phyloP scores from a whole-genome alignment of 2,113 vertebrate species.

The Actenoides lindsayi region DNA sequence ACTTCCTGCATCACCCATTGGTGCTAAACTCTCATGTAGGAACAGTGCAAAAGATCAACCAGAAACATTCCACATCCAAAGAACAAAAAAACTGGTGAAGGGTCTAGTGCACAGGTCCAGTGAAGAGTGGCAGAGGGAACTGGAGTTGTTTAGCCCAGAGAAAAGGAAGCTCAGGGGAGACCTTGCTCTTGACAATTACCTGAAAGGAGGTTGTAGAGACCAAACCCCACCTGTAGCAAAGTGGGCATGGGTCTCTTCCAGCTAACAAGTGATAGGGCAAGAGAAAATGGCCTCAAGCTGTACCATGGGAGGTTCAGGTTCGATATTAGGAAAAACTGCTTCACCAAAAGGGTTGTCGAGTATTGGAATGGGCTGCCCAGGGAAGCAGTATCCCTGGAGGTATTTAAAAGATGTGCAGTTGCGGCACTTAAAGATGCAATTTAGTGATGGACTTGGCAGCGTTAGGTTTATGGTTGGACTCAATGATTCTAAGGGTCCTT shows the following conservation, averaged over 20 bases:
- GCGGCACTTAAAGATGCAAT: background rate
- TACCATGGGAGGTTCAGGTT: accelerated
- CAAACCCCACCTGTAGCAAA: accelerated
- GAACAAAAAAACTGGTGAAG: accelerated
- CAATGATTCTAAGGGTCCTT: too few relatives aligned
- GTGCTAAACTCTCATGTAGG: background rate
- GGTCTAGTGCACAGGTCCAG: accelerated
- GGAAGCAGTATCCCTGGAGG: background rate
- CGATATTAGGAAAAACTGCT: too few relatives aligned
- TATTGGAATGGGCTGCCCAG: background rate
- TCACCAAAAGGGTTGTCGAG: accelerated
- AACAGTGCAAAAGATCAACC: background rate
- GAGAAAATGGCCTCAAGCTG: background rate
- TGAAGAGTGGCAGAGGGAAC: background rate
- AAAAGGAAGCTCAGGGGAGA: too few relatives aligned
- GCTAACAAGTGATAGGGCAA: background rate
- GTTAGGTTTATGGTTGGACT: background rate
- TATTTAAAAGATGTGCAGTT: accelerated
- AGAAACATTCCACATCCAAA: accelerated
- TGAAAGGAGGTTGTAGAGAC: too few relatives aligned
- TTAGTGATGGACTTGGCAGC: background rate
- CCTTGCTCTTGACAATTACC: background rate
- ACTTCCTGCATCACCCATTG: background rate
- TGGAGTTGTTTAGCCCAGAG: too few relatives aligned
- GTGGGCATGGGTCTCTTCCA: accelerated